Base-by-base conservation (phyloP, 1,140 invertebrate species). In the Drosophila sucinea region DNA sequence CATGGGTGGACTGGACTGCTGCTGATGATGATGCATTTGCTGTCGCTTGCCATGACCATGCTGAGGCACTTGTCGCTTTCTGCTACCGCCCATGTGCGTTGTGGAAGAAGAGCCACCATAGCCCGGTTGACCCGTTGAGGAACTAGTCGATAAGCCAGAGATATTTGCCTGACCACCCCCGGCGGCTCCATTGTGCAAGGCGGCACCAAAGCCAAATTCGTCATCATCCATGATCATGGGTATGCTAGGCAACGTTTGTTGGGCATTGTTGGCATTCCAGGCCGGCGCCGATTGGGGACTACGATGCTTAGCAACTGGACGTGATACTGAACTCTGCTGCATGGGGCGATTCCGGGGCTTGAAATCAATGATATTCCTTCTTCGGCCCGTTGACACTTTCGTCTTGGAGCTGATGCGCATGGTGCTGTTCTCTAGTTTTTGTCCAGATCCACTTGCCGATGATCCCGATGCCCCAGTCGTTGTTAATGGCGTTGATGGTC, bases 141-240 rank as follows among this genome's bases (percentile, higher is more conserved):
- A 89, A 55, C 84, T 72, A 33, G 81, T 86, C 11, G 82, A 86
- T 17, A 83, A 86, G 23, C 83, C 84, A 17, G 90, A 91, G 1
- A 78, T 77, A 77, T 90, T 90, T n/a, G 81, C 81, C 33, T 89
- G 73, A 8, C 60, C 57, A 11, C 35, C 33, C 3, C 33, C 10
- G 11, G 8, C 35, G 44, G 35, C 35, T 10, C 81, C 73, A 67
- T 76, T 89, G n/a, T 89, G 85, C 51, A 87, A n/a, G 23, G 81
- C 84, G 5, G 86, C 82, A 4, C 73, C 73, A 33, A 91, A 23
- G 4, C 87, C 84, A 76, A 91, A 90, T 29, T 94, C 93, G 77
- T 96, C 95, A 79, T 96, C 96, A 30, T 95, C 92, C 51, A 95
- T 94, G 70, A 96, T 96, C 94, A 96, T 95, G 5, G 96, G 96